These are phyloP conservation scores for Sapajus apella DNA, from an alignment of 2,113 vertebrate genomes.

Conservation along the genomic window DNA sequence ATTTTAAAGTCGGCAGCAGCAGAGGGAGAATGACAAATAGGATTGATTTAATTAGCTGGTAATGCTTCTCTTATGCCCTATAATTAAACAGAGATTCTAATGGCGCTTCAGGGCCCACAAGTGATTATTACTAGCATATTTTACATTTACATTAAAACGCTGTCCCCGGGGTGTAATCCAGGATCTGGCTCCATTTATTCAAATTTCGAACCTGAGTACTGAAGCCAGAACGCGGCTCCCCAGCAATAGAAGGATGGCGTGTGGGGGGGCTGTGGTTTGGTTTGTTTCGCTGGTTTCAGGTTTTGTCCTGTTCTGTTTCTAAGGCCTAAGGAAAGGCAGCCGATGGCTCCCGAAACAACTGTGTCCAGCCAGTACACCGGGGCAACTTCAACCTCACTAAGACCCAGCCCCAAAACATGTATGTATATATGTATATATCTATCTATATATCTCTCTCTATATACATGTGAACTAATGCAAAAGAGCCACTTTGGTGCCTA, in stretches of 20 bases:
- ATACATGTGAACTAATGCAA: not conserved
- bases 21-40: slow-evolving; percentile 55
- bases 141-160: slow-evolving; percentile 15
- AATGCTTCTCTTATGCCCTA: slow-evolving; percentile 62
- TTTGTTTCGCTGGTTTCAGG: not conserved
- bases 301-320: not conserved
- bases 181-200: not conserved
- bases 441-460: not conserved
- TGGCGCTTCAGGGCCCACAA: not conserved
- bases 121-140: slow-evolving; percentile 42
- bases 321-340: not conserved
- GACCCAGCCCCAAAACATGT: not conserved
- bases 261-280: not conserved
- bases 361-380: no score
- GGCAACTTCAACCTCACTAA: not conserved
- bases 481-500: not conserved
- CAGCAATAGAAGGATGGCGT: not conserved
- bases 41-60: slow-evolving; percentile 58
- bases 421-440: no score
- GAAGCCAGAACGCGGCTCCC: not conserved
- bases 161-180: not conserved
- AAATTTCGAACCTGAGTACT: not conserved
- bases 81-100: slow-evolving; percentile 61
- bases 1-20: not conserved
- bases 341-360: not conserved